phyloP scores from a whole-genome alignment of 2,113 vertebrate species.

The Rhea pennata region DNA sequence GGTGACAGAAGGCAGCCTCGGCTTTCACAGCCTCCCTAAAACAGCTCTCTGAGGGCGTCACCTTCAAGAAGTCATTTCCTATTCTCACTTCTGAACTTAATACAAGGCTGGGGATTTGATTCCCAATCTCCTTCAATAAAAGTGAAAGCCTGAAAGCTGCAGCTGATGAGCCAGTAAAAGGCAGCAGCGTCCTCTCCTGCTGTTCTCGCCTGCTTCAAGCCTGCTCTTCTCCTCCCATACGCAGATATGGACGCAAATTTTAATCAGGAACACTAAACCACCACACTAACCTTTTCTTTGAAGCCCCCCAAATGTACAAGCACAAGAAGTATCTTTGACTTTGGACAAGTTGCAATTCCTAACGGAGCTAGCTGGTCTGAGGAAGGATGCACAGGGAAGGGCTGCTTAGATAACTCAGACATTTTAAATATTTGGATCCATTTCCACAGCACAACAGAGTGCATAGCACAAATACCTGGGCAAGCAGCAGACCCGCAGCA shows the following conservation, averaged over 20 bases:
- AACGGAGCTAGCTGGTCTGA: rapidly evolving
- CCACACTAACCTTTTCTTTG: too few relatives aligned
- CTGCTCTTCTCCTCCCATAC: too few relatives aligned
- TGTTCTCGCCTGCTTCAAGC: too few relatives aligned
- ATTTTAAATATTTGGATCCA: neutral
- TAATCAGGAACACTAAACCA: too few relatives aligned
- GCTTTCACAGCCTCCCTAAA: neutral
- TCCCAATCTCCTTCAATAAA: neutral
- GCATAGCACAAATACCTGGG: neutral
- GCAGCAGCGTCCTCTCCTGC: neutral
- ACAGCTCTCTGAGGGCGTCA: neutral
- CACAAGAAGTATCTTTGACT: neutral
- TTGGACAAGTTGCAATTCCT: neutral
- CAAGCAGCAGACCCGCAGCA: neutral
- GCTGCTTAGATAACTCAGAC: neutral
- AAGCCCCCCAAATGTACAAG: too few relatives aligned
- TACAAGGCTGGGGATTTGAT: neutral
- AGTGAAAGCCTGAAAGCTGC: neutral
- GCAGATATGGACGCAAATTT: too few relatives aligned
- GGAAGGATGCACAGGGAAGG: neutral
- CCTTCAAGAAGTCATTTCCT: neutral
- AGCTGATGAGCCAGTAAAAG: neutral
- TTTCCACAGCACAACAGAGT: rapidly evolving
- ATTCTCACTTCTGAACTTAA: neutral
- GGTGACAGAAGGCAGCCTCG: neutral